Evolutionary conservation across 2,113 vertebrate genomes (phyloP).

Genomic region (Alaudala cheleensis): DNA sequence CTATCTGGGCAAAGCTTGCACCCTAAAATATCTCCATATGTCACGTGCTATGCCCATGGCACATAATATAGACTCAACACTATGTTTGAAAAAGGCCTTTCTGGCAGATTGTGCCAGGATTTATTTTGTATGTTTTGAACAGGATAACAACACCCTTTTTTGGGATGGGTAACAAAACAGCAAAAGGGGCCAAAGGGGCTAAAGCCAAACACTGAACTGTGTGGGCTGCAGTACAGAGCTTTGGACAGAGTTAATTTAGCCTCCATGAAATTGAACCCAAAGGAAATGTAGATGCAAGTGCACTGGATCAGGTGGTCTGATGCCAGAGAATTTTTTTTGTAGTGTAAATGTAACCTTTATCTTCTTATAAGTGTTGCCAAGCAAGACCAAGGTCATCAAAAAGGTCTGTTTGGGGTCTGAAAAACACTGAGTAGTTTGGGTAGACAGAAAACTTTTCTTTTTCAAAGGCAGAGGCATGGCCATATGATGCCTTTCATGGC

Average conservation of each 20-base stretch:
- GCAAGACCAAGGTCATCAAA: not conserved
- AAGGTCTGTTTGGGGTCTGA: not conserved
- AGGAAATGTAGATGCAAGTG: not conserved
- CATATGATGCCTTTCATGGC: not conserved
- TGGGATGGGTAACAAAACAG: not conserved
- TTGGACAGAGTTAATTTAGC: not conserved
- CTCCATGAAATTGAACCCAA: not conserved
- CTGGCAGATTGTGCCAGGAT: not conserved
- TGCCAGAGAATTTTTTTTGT: not conserved
- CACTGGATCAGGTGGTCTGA: not conserved
- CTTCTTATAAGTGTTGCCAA: not conserved
- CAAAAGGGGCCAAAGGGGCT: not conserved
- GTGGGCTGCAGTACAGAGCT: not conserved
- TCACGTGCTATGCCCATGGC: fast-evolving
- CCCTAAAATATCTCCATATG: not conserved
- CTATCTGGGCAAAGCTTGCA: not conserved
- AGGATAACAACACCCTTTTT: not conserved
- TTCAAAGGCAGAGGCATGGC: not conserved
- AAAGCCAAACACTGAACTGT: not conserved
- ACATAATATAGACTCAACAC: not conserved
- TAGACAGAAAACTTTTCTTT: not conserved
- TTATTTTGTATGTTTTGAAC: not conserved
- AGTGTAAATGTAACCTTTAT: not conserved
- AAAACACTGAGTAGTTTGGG: not conserved
- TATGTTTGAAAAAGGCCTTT: fast-evolving